Evolutionary conservation across 2,113 vertebrate species (phyloP).

Genomic region (Myrmecobius fasciatus): DNA sequence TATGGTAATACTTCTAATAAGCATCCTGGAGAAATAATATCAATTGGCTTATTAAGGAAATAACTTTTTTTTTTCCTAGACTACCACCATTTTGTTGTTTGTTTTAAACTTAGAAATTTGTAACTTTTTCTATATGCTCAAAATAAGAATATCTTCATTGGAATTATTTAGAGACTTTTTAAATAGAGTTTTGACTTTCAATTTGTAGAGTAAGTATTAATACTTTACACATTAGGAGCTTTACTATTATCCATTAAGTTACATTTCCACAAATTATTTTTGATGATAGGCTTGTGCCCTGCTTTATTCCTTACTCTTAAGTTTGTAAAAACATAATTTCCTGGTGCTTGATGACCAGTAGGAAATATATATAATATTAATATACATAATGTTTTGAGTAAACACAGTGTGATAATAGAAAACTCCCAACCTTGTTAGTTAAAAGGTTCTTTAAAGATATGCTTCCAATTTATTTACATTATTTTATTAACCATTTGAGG

Average conservation of each 20-base stretch:
- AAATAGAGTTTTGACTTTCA: conserved; percentile 45
- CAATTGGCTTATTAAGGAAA: conserved; percentile 33
- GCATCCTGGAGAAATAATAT: neutral
- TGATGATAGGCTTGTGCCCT: conserved; percentile 16
- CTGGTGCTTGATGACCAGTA: conserved; percentile 6
- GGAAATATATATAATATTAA: conserved; percentile 20
- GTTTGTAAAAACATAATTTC: conserved; percentile 26
- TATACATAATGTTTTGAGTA: neutral
- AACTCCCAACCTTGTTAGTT: conserved; percentile 1
- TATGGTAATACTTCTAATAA: conserved; percentile 40
- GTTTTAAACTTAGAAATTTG: conserved; percentile 19
- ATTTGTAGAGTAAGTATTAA: conserved; percentile 33
- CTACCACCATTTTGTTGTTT: neutral
- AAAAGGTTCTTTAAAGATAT: conserved; percentile 34
- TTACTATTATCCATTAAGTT: conserved; percentile 26
- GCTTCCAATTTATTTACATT: neutral
- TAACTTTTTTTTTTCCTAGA: neutral
- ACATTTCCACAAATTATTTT: conserved; percentile 39
- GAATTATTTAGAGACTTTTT: conserved; percentile 1
- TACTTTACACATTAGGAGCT: conserved; percentile 32
- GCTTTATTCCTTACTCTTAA: conserved; percentile 3
- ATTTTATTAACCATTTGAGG: neutral
- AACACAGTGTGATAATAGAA: neutral
- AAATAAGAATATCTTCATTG: conserved; percentile 2
- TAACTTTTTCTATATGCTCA: neutral